phyloP scores from a whole-genome alignment of 2,113 vertebrate species.

The Thalassarche chlororhynchos region DNA sequence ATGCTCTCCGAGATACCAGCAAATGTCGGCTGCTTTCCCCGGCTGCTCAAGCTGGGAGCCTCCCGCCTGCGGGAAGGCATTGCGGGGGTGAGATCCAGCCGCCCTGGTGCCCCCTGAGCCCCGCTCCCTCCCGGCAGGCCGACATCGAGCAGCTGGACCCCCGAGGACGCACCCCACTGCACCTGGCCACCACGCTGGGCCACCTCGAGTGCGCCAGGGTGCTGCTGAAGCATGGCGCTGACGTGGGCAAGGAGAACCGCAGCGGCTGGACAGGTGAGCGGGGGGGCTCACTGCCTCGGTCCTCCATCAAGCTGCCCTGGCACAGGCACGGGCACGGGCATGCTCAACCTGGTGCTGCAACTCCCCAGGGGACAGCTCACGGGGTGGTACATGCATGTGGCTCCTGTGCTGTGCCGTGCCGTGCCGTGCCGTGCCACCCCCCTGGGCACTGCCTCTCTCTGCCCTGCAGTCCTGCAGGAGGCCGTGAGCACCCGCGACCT shows the following conservation, averaged over 20 bases:
- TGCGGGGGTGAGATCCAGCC: neutral
- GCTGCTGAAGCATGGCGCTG: conserved; percentile 89
- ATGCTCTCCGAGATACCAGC: neutral
- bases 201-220: conserved; percentile 91
- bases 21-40: neutral
- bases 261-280: conserved; percentile 94
- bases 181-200: conserved; percentile 92
- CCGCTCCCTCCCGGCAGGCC: conserved; percentile 61
- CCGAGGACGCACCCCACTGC: conserved; percentile 92
- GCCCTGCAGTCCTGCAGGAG: conserved; percentile 89
- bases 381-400: accelerated
- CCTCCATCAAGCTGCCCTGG: neutral
- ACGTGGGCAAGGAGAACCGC: conserved; percentile 94
- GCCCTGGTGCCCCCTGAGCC: neutral
- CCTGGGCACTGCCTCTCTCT: neutral
- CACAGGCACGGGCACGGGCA: neutral
- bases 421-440: neutral
- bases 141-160: conserved; percentile 92
- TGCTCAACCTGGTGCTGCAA: neutral
- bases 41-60: neutral
- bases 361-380: neutral
- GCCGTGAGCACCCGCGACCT: conserved; percentile 93
- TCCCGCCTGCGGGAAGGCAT: neutral
- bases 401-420: neutral
- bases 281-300: neutral